Evolutionary conservation across 2,113 vertebrate genomes (phyloP).

Genomic region (Furnarius figulus): DNA sequence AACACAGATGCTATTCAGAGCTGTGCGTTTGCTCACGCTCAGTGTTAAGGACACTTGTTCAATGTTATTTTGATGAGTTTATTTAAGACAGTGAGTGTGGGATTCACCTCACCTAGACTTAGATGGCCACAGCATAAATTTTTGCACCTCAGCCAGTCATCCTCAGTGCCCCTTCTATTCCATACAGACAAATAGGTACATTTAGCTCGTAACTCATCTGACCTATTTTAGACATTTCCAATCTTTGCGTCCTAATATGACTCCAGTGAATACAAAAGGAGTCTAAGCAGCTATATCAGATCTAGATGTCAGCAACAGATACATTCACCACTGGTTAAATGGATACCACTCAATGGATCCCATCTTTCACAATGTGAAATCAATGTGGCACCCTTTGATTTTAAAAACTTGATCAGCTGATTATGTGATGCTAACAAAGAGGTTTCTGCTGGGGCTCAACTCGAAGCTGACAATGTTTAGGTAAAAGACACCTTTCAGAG

Average conservation of each 20-base stretch:
- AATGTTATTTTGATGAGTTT: conserved; percentile 6
- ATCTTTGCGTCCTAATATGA: not conserved
- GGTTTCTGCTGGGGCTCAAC: not conserved
- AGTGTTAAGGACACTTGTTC: not conserved
- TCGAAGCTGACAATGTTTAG: not conserved
- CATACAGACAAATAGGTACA: not conserved
- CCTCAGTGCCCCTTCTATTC: not conserved
- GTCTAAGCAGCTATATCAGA: not conserved
- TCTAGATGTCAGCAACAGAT: not conserved
- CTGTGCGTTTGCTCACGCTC: rapidly evolving
- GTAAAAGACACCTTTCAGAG: not conserved
- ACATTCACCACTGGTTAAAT: not conserved
- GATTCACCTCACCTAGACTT: not conserved
- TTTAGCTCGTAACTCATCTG: not conserved
- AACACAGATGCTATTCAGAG: conserved; percentile 20
- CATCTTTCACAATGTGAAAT: not conserved
- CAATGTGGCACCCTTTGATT: not conserved
- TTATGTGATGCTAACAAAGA: not conserved
- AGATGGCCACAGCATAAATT: not conserved
- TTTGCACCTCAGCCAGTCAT: not conserved
- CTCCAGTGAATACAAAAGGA: not conserved
- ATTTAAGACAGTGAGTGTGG: not conserved
- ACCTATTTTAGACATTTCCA: not conserved
- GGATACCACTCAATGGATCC: not conserved
- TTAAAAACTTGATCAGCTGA: not conserved